These are phyloP conservation scores for Gallinago undulata DNA, from an alignment of 2,113 vertebrate species.

Conservation along the genomic window DNA sequence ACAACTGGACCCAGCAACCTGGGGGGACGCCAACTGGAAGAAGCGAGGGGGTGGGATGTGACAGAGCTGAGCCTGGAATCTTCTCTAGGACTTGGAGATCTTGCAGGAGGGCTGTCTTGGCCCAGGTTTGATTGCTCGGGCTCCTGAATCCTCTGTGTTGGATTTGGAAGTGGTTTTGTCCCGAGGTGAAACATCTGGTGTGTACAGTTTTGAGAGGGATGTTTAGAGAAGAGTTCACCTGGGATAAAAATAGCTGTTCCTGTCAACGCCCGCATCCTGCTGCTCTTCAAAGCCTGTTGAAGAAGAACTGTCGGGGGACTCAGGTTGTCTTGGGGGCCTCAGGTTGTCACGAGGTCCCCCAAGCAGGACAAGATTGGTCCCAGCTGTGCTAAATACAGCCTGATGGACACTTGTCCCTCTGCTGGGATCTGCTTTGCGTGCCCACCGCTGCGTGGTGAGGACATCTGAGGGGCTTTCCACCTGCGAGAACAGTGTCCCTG, in stretches of 20 bases:
- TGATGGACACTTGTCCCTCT: background rate
- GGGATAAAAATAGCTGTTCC: background rate
- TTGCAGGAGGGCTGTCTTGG: background rate
- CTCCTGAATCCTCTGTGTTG: background rate
- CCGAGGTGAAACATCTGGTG: background rate
- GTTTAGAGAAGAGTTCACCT: background rate
- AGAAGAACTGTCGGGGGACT: background rate
- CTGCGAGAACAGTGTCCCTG: background rate
- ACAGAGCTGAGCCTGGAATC: background rate
- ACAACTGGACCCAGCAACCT: background rate
- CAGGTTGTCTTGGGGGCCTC: no score
- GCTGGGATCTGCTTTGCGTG: background rate
- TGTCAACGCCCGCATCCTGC: background rate
- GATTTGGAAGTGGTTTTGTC: background rate
- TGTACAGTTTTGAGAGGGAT: rapidly evolving
- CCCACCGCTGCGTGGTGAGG: background rate
- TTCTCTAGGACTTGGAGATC: background rate
- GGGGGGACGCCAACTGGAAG: background rate
- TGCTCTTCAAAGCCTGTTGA: background rate
- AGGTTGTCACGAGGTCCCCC: background rate
- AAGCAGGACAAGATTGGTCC: background rate
- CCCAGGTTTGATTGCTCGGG: background rate
- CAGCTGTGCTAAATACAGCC: background rate
- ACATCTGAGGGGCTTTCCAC: background rate
- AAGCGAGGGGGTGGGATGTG: background rate